Conservation (phyloP, 2,888 invertebrate genomes). For the Sipunculus nudus region DNA sequence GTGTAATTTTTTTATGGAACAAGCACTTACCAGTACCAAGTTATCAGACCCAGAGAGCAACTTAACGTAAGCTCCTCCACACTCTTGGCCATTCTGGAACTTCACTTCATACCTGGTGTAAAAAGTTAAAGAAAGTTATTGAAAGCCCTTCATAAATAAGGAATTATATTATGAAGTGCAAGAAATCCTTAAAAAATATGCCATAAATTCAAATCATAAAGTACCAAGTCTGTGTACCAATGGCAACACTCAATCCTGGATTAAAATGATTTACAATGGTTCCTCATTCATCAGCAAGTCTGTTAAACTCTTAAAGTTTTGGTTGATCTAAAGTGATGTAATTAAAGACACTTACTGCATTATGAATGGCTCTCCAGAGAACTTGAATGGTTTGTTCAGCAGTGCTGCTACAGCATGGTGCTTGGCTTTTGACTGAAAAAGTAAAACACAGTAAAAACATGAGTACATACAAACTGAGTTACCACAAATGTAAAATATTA, state of each 20-base stretch:
- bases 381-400: slow-evolving; percentile 82
- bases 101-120: slow-evolving; percentile 69
- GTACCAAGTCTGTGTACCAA: background rate
- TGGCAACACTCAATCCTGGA: background rate
- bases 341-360: slow-evolving; percentile 82
- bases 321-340: background rate
- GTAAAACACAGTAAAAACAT: slow-evolving; percentile 12
- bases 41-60: slow-evolving; percentile 80
- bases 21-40: slow-evolving; percentile 71
- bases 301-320: no score
- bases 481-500: background rate
- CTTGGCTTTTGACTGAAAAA: slow-evolving; percentile 82
- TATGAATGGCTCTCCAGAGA: slow-evolving; percentile 79
- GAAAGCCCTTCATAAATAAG: background rate
- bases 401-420: slow-evolving; percentile 91
- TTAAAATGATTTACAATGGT: background rate
- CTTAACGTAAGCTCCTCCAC: slow-evolving; percentile 98
- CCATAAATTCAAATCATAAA: background rate
- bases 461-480: background rate
- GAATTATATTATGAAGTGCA: background rate
- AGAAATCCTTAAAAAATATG: background rate
- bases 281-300: no score
- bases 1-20: no score
- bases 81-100: slow-evolving; percentile 96
- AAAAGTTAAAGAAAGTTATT: slow-evolving; percentile 9